phyloP scores from a whole-genome alignment of 2,113 vertebrate genomes.

The Syrmaticus mikado region DNA sequence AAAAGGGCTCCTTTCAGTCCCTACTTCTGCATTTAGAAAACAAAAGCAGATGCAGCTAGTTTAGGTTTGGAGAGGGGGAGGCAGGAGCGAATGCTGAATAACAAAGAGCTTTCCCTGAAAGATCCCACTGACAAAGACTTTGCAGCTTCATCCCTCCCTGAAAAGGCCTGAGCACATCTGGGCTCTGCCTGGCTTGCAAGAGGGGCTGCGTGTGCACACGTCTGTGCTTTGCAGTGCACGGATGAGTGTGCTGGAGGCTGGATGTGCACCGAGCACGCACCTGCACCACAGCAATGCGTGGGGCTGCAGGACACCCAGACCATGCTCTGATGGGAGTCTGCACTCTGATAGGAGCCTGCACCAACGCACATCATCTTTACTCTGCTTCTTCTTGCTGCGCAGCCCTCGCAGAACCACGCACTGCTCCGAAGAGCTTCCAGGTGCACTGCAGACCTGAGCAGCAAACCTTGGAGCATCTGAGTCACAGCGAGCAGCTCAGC shows the following conservation, averaged over 20 bases:
- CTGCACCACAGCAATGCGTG: not conserved
- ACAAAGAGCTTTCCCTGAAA: constrained; percentile 62
- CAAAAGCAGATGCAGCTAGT: constrained; percentile 67
- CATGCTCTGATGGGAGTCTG: accelerated
- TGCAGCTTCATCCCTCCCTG: constrained; percentile 40
- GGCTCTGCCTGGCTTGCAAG: not conserved
- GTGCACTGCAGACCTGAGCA: not conserved
- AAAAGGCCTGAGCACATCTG: constrained; percentile 37
- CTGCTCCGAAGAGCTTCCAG: not conserved
- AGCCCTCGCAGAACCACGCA: not conserved
- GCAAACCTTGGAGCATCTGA: not conserved
- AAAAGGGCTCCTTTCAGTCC: constrained; percentile 52
- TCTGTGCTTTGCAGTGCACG: not conserved
- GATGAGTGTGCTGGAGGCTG: not conserved
- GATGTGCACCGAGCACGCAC: accelerated
- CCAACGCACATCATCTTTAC: accelerated
- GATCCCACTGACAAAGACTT: constrained; percentile 60
- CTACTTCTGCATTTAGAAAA: constrained; percentile 69
- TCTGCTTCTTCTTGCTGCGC: accelerated
- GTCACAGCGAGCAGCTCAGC: accelerated
- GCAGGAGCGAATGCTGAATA: constrained; percentile 56
- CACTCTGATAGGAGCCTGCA: accelerated
- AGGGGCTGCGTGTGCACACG: not conserved
- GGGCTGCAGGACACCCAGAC: accelerated
- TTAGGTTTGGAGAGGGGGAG: constrained; percentile 51